Evolutionary conservation across 1,140 invertebrate genomes (phyloP).

Genomic region (Gerris buenoi): DNA sequence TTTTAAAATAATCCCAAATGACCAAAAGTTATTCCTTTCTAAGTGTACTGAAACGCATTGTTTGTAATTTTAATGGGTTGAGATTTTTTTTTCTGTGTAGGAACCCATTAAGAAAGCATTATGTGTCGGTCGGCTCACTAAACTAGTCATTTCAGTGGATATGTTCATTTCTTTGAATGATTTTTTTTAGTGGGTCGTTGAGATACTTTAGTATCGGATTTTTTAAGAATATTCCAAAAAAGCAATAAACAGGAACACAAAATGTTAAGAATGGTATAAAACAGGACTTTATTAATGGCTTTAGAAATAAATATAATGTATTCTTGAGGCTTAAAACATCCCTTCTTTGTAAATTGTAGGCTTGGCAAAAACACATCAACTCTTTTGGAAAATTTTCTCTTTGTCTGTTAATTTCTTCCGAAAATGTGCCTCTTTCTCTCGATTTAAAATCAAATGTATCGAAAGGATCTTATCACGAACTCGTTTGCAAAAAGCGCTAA

Average conservation of each 20-base stretch:
- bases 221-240: no score
- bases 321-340: not conserved
- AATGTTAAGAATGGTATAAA: no score
- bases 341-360: not conserved
- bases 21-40: not conserved
- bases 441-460: not conserved
- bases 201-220: not conserved
- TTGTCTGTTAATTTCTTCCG: not conserved
- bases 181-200: not conserved
- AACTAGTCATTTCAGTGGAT: not conserved
- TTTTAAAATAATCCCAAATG: not conserved
- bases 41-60: not conserved
- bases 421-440: not conserved
- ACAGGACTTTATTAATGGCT: not conserved
- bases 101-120: no score
- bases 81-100: not conserved
- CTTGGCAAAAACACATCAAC: not conserved
- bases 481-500: not conserved
- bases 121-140: no score
- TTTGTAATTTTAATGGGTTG: not conserved
- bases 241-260: no score
- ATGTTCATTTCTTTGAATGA: not conserved
- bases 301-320: not conserved
- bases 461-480: not conserved
- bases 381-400: not conserved